A percentile compares a stretch with the other conserved stretches of the same genome.
These are phyloP conservation scores for Agrilus biguttatus DNA, from an alignment of 2,888 invertebrate genomes.

Conservation along the genomic window DNA sequence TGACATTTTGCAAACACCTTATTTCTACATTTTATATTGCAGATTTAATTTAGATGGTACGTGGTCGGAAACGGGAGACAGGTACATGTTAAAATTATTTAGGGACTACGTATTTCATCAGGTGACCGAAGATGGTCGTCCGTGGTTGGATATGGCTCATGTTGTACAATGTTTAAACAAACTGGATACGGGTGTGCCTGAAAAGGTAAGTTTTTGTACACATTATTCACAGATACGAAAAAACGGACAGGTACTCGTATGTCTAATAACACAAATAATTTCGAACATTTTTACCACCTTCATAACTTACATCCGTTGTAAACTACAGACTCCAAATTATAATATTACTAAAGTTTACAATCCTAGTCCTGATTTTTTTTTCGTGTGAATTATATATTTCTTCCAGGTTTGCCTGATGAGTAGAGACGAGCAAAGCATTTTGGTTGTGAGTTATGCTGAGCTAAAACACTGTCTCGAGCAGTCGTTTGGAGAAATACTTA, in stretches of 20 bases:
- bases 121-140: conserved; percentile 79
- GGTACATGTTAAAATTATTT: conserved; percentile 96
- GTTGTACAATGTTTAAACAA: conserved; percentile 89
- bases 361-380: not conserved
- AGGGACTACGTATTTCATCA: conserved; percentile 96
- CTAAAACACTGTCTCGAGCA: conserved; percentile 89
- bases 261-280: too few relatives aligned
- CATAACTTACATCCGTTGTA: too few relatives aligned
- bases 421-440: conserved; percentile 88
- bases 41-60: conserved; percentile 83
- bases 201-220: conserved; percentile 43
- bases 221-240: not conserved
- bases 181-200: conserved; percentile 65
- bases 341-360: too few relatives aligned
- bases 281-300: too few relatives aligned
- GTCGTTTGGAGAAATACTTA: conserved; percentile 73
- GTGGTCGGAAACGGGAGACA: conserved; percentile 97
- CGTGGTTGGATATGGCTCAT: conserved; percentile 95
- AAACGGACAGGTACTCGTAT: too few relatives aligned
- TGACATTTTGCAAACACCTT: conserved; percentile 11
- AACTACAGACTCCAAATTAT: too few relatives aligned
- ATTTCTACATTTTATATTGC: conserved; percentile 11
- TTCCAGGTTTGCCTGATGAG: conserved; percentile 87
- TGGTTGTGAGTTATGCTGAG: conserved; percentile 91
- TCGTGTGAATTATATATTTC: conserved; percentile 8